phyloP scores from a whole-genome alignment of 2,888 invertebrate species.

The Cordilura impudica region DNA sequence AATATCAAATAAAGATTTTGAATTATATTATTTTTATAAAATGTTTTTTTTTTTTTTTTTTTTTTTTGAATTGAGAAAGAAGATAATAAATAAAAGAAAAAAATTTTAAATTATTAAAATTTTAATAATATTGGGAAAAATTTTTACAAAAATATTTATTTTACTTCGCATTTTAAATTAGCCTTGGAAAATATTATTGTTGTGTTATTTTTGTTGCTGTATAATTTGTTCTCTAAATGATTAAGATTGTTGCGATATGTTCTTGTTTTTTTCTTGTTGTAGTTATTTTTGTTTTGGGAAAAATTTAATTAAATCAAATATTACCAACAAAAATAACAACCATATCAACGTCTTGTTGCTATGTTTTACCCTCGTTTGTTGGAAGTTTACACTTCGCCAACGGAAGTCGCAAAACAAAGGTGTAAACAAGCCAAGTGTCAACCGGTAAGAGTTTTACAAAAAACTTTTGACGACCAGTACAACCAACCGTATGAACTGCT shows the following conservation, averaged over 20 bases:
- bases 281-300: background rate
- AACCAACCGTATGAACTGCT: too few relatives aligned
- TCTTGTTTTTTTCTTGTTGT: background rate
- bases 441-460: slow-evolving; percentile 29
- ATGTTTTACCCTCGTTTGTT: background rate
- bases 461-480: slow-evolving; percentile 24
- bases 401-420: slow-evolving; percentile 46
- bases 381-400: background rate
- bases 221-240: background rate
- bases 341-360: background rate
- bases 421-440: slow-evolving; percentile 46
- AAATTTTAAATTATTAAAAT: too few relatives aligned
- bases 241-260: background rate
- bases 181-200: too few relatives aligned
- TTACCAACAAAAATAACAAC: background rate
- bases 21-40: too few relatives aligned
- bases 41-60: too few relatives aligned
- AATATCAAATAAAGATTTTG: too few relatives aligned
- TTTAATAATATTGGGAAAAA: too few relatives aligned
- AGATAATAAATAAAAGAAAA: too few relatives aligned
- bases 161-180: too few relatives aligned
- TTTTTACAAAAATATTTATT: too few relatives aligned
- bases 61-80: too few relatives aligned
- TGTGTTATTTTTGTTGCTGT: background rate
- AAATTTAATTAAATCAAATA: slow-evolving; percentile 48